Conservation (phyloP, 30 jellyfish, hydroid and myxozoan genomes). For the Aurelia aurita complex sp. Pacific region DNA sequence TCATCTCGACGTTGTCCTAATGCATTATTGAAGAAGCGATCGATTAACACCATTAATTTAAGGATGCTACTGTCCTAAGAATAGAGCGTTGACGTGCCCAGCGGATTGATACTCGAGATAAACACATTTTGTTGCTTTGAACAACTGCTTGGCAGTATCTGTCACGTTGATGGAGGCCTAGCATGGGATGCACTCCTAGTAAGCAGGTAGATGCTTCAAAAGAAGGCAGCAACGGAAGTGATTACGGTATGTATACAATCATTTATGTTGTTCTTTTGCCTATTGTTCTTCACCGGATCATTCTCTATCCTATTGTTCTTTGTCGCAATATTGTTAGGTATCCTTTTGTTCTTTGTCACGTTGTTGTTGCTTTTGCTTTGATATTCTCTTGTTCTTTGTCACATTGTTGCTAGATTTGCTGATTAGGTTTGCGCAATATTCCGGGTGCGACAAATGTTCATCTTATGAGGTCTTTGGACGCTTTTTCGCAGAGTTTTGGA, state of each 20-base stretch:
- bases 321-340: neutral
- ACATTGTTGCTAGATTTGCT: too few relatives aligned
- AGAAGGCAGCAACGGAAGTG: conserved; percentile 56
- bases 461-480: too few relatives aligned
- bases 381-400: too few relatives aligned
- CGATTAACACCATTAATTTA: conserved; percentile 9
- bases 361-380: too few relatives aligned
- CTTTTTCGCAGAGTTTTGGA: too few relatives aligned
- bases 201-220: conserved; percentile 76
- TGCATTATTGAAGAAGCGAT: conserved; percentile 37
- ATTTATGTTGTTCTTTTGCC: neutral
- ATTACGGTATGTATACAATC: conserved; percentile 38
- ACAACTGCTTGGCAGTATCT: conserved; percentile 57
- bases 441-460: too few relatives aligned
- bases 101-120: neutral
- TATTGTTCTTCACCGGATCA: neutral
- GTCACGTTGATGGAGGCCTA: conserved; percentile 53
- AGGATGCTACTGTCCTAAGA: conserved; percentile 23
- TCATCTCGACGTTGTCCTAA: conserved; percentile 17
- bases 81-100: conserved; percentile 21
- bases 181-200: conserved; percentile 88
- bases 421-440: too few relatives aligned
- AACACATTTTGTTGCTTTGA: neutral
- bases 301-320: neutral
- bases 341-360: neutral